Evolutionary conservation across 2,113 vertebrate genomes (phyloP).

Genomic region (Cacatua alba): DNA sequence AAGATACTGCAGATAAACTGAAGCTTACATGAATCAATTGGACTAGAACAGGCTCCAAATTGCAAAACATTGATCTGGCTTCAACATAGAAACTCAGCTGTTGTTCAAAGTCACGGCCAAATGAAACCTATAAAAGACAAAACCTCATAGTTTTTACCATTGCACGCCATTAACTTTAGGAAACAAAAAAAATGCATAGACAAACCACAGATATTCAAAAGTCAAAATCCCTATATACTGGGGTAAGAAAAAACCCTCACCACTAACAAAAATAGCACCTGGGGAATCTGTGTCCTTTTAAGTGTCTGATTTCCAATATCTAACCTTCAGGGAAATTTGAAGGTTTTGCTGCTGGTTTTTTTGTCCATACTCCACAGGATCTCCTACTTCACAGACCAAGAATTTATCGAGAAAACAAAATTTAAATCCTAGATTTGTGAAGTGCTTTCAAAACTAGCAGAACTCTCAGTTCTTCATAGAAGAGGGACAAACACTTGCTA

Average conservation of each 20-base stretch:
- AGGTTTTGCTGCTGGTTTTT: not conserved
- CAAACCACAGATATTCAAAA: not conserved
- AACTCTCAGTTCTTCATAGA: not conserved
- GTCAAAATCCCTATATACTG: not conserved
- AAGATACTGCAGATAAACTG: not conserved
- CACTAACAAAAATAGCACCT: not conserved
- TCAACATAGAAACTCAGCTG: conserved; percentile 98
- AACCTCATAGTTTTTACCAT: not conserved
- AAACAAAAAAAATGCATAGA: not conserved
- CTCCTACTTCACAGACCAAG: not conserved
- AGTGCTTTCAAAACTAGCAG: not conserved
- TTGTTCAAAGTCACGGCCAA: conserved; percentile 97
- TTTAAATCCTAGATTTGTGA: not conserved
- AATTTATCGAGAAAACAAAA: not conserved
- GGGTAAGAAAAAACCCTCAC: not conserved
- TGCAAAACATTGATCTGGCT: conserved; percentile 93
- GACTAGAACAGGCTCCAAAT: conserved; percentile 92
- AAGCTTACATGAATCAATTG: conserved; percentile 93
- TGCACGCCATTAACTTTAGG: not conserved
- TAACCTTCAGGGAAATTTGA: not conserved
- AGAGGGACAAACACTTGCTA: not conserved
- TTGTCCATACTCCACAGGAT: not conserved
- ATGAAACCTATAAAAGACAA: conserved; percentile 84
- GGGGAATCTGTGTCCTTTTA: not conserved
- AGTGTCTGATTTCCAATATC: not conserved